Evolutionary conservation across 2,113 vertebrate species (phyloP).

Genomic region (Stictonetta naevosa): DNA sequence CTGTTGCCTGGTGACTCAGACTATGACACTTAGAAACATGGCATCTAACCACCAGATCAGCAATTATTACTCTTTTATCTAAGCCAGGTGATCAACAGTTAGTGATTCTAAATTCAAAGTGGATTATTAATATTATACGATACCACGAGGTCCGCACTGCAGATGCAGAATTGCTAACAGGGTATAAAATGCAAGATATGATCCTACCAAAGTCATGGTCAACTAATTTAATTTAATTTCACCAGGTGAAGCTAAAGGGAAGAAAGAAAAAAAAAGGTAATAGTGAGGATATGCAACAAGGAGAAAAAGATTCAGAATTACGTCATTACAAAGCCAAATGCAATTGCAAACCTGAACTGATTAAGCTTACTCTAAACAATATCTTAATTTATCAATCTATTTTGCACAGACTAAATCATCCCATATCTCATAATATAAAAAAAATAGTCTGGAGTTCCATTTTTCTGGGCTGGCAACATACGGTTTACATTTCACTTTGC

Average conservation of each 20-base stretch:
- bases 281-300: fast-evolving
- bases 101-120: not conserved
- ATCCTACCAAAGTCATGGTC: not conserved
- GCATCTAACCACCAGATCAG: not conserved
- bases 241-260: not conserved
- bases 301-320: not conserved
- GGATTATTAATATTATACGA: not conserved
- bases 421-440: not conserved
- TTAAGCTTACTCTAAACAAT: not conserved
- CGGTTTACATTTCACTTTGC: not conserved
- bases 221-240: not conserved
- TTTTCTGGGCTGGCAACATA: not conserved
- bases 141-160: not conserved
- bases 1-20: not conserved
- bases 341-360: not conserved
- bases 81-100: not conserved
- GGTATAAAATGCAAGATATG: not conserved
- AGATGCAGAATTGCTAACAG: not conserved
- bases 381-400: not conserved
- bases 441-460: not conserved
- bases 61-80: not conserved
- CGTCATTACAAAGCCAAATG: not conserved
- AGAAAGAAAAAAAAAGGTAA: not conserved
- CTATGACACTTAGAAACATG: not conserved
- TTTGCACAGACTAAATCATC: not conserved